Conservation (phyloP, 2,797 vertebrate species). For the Chaetodon trifasciatus region DNA sequence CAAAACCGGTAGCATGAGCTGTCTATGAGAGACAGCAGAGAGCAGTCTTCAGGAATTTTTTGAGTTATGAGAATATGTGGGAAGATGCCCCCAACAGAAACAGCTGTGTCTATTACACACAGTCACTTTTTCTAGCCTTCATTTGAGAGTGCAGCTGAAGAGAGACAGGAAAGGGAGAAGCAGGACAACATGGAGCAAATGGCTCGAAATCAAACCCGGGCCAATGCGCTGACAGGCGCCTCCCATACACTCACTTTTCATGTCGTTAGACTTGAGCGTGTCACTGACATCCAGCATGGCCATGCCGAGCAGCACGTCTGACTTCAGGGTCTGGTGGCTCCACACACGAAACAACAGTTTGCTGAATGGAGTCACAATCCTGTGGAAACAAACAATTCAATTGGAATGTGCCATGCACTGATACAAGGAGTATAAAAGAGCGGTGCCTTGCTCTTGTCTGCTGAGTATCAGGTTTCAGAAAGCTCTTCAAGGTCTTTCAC, state of each 20-base stretch:
- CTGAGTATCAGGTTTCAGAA: background rate
- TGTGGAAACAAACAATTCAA: conserved; percentile 69
- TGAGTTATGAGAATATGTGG: too few species aligned
- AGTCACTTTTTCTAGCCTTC: too few species aligned
- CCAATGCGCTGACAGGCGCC: too few species aligned
- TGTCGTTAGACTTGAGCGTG: conserved; percentile 94
- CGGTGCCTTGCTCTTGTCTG: background rate
- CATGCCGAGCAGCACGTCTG: conserved; percentile 93
- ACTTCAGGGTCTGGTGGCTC: conserved; percentile 98
- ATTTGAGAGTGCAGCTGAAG: too few species aligned
- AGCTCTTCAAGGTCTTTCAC: background rate
- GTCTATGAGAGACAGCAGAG: too few species aligned
- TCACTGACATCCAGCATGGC: conserved; percentile 94
- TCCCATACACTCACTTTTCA: conserved; percentile 92
- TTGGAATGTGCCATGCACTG: background rate
- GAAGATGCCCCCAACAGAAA: too few species aligned
- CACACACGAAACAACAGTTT: conserved; percentile 95
- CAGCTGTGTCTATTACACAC: too few species aligned
- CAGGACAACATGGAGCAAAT: too few species aligned
- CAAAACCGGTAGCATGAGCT: too few species aligned
- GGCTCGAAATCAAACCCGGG: too few species aligned
- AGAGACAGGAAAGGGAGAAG: too few species aligned
- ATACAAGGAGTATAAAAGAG: background rate
- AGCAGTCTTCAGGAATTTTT: too few species aligned
- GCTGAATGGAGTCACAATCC: conserved; percentile 97